phyloP scores from a whole-genome alignment of 2,797 vertebrate species.

The Anas acuta region DNA sequence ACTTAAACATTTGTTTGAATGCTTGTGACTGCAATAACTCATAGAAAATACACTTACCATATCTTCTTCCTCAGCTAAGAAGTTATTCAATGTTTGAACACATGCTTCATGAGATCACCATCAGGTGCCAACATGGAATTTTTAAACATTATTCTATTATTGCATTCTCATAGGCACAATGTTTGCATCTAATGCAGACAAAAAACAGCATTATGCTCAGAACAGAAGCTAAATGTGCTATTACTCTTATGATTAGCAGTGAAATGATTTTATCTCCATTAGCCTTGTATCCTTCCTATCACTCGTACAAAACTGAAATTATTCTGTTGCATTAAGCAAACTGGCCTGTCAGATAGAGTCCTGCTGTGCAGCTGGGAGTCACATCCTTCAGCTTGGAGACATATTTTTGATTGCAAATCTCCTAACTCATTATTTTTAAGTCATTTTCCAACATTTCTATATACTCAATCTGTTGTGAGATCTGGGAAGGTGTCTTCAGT shows the following conservation, averaged over 20 bases:
- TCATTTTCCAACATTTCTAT: background rate
- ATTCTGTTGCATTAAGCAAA: background rate
- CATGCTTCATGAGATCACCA: background rate
- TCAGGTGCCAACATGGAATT: background rate
- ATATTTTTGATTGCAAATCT: background rate
- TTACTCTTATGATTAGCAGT: background rate
- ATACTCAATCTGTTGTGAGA: background rate
- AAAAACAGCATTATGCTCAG: background rate
- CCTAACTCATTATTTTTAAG: background rate
- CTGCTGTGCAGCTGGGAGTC: background rate
- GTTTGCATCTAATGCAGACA: background rate
- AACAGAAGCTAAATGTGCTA: background rate
- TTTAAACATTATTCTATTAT: background rate
- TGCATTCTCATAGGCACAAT: background rate
- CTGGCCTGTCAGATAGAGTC: background rate
- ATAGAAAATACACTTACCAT: background rate
- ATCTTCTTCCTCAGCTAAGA: background rate
- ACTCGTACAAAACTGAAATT: background rate
- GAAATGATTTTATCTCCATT: background rate
- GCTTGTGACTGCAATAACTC: background rate
- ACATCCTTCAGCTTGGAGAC: background rate
- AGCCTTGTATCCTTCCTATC: background rate
- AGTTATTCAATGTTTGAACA: background rate
- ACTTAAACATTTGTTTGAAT: background rate
- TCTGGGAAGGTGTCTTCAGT: background rate